Conservation (phyloP, 2,888 invertebrate species). For the Lysandra coridon region DNA sequence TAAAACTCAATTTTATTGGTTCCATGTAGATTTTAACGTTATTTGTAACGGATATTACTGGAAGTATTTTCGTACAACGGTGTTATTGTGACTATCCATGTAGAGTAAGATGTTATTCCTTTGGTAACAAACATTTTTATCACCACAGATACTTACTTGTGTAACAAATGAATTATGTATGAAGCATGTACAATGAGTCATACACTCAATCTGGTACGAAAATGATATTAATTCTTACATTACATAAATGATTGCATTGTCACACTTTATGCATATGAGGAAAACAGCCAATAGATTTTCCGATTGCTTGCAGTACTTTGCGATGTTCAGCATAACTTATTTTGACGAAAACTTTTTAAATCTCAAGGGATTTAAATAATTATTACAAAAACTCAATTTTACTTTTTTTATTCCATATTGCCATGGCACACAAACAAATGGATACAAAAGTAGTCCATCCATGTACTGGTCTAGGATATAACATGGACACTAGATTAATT, state of each 20-base stretch:
- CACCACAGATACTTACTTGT: background rate
- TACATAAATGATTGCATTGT: background rate
- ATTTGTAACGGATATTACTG: background rate
- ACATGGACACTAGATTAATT: conserved; percentile 9
- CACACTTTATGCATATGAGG: background rate
- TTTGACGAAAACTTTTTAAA: background rate
- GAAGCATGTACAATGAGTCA: background rate
- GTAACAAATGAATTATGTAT: conserved; percentile 17
- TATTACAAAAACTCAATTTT: background rate
- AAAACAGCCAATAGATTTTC: background rate
- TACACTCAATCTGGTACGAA: conserved; percentile 3
- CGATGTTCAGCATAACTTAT: background rate
- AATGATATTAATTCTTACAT: conserved; percentile 12
- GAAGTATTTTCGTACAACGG: background rate
- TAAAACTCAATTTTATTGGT: too few species aligned
- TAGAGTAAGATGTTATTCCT: background rate
- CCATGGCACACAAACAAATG: background rate
- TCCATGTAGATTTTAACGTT: background rate
- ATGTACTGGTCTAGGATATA: background rate
- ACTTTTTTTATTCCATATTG: background rate
- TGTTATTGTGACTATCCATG: background rate
- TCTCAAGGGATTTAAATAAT: background rate
- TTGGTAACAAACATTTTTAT: conserved; percentile 7
- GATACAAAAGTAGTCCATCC: background rate
- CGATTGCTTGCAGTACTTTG: background rate